Base-by-base conservation (phyloP, 2,888 invertebrate genomes). In the Phaonia tiefii region DNA sequence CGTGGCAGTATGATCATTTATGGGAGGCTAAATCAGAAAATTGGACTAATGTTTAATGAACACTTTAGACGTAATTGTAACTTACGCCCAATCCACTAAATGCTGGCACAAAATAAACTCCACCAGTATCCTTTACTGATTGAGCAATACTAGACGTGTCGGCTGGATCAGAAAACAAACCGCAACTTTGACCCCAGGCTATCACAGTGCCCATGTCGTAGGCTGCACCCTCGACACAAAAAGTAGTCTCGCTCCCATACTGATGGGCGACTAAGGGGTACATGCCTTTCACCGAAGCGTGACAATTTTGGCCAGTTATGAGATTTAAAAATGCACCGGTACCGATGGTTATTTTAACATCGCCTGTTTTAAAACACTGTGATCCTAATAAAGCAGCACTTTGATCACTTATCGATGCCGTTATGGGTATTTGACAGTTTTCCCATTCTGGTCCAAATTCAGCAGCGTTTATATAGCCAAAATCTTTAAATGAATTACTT, bases 221-320 rank as follows among this genome's bases (percentile, higher is more conserved):
- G 8, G 96, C 95, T 0, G 95, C 93, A 0, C 97, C 98, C 90
- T 99, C 99, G 0, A 95, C 95, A 44, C 96, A 92, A 89, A 94
- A 98, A 0, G 94, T 91, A n/a, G 93, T 85, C 42, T 94, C 91
- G 0, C 69, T 58, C 25, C 72, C 44, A 7, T 89, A 85, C 80
- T 88, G 88, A 98, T 99, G 99, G 0, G 95, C 98, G 42, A 99
- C 95, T 25, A 99, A 91, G 0, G 99, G 99, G 91, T 98, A 98
- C 44, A 98, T 92, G 0, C 98, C 98, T 70, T 94, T 93, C 3
- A 96, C 91, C 60, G 96, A 96, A 0, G 97, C 95, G 87, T 96
- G 96, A 0, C 97, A 95, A 80, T 92, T 89, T 0, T 86, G 83
- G 0, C 96, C 96, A 0, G 97, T 97, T 88, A 97, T 95, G 42